phyloP scores from a whole-genome alignment of 1,140 invertebrate species.

The Drosophila ercepeae region DNA sequence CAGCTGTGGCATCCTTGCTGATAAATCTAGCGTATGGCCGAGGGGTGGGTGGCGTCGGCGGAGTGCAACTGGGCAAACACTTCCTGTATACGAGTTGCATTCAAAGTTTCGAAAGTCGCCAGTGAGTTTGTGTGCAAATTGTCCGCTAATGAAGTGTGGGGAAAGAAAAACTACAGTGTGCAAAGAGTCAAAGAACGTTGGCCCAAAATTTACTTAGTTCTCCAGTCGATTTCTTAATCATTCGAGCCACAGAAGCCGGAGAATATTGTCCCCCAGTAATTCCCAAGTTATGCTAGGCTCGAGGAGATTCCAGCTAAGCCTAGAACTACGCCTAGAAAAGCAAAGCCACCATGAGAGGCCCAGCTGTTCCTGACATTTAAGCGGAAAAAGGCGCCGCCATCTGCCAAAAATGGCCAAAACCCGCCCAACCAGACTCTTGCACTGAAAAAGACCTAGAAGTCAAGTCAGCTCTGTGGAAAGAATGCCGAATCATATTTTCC shows the following conservation, averaged over 20 bases:
- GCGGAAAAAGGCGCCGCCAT: constrained; percentile 66
- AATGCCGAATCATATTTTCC: too few species aligned
- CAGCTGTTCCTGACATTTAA: constrained; percentile 75
- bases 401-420: constrained; percentile 25
- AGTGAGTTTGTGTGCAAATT: constrained; percentile 74
- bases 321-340: too few species aligned
- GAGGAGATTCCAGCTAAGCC: constrained; percentile 62
- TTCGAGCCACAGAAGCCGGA: constrained; percentile 18
- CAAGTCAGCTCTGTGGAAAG: neutral
- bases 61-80: constrained; percentile 21
- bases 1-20: constrained; percentile 56
- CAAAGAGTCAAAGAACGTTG: too few species aligned
- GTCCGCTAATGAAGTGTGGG: constrained; percentile 75
- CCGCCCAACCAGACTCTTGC: constrained; percentile 24
- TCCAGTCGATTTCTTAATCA: neutral
- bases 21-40: constrained; percentile 24
- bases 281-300: constrained; percentile 47
- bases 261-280: constrained; percentile 33
- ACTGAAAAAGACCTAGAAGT: constrained; percentile 4
- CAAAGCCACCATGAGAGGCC: too few species aligned
- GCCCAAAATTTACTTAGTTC: neutral
- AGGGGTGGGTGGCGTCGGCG: constrained; percentile 1
- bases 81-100: constrained; percentile 30
- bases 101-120: constrained; percentile 8
- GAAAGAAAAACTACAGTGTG: neutral